phyloP scores from a whole-genome alignment of 2,113 vertebrate genomes.

The Anguilla japonica region DNA sequence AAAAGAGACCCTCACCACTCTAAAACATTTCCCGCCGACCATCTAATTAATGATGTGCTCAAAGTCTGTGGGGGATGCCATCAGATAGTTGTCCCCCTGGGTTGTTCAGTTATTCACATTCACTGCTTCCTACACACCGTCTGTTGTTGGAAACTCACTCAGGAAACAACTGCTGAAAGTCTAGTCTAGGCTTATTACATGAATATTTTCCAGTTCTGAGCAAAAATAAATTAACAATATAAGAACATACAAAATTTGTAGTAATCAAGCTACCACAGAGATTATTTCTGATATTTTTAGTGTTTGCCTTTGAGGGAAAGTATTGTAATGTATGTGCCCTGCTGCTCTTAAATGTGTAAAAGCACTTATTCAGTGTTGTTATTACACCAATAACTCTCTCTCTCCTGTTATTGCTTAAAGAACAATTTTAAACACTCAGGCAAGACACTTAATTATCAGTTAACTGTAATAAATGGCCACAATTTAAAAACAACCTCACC shows the following conservation, averaged over 20 bases:
- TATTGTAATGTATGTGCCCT: background rate
- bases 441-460: background rate
- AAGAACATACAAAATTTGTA: background rate
- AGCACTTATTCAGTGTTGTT: background rate
- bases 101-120: conserved; percentile 7
- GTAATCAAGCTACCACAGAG: background rate
- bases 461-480: background rate
- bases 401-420: background rate
- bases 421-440: background rate
- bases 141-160: conserved; percentile 7
- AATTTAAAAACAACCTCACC: background rate
- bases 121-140: conserved; percentile 14
- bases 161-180: background rate
- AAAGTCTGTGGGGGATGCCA: background rate
- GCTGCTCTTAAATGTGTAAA: background rate
- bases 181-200: background rate
- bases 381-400: background rate
- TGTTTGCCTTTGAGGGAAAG: background rate
- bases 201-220: background rate
- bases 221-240: background rate
- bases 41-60: conserved; percentile 41
- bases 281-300: background rate
- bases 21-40: conserved; percentile 41
- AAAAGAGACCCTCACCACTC: conserved; percentile 40
- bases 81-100: background rate